Percentiles rank a stretch among this genome's conserved stretches.
Evolutionary conservation across 2,797 vertebrate genomes (phyloP).

Genomic region (Poeciliopsis turneri): DNA sequence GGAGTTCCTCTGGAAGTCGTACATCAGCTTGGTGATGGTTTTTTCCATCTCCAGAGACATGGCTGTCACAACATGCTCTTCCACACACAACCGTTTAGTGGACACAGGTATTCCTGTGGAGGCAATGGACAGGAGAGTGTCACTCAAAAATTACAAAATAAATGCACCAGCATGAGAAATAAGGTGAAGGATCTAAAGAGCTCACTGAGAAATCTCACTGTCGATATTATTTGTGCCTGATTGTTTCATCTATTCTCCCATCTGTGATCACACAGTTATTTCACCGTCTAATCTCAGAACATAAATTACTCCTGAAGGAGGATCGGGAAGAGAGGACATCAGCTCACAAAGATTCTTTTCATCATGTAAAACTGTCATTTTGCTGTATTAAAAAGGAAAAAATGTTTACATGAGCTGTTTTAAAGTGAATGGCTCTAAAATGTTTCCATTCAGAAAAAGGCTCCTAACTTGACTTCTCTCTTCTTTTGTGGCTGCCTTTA

Average conservation of each 20-base stretch:
- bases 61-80: constrained; percentile 92
- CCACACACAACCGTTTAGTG: constrained; percentile 79
- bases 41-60: constrained; percentile 99
- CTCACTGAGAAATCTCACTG: not conserved
- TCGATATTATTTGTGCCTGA: not conserved
- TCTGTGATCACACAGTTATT: not conserved
- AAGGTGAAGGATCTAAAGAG: not conserved
- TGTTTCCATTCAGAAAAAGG: too few relatives aligned
- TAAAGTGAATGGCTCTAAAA: not conserved
- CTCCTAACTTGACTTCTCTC: not conserved
- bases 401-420: not conserved
- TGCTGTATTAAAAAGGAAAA: too few relatives aligned
- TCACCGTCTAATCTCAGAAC: not conserved
- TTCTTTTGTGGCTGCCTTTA: not conserved
- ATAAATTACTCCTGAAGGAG: not conserved
- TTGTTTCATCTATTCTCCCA: not conserved
- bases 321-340: not conserved
- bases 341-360: not conserved
- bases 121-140: constrained; percentile 6
- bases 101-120: constrained; percentile 63
- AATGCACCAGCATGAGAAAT: not conserved
- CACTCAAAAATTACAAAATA: not conserved
- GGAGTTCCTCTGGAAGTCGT: constrained; percentile 98
- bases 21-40: constrained; percentile 98
- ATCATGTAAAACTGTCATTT: too few relatives aligned